These are phyloP conservation scores for Rhabdomys dilectus DNA, from an alignment of 2,113 vertebrate species.

Conservation along the genomic window DNA sequence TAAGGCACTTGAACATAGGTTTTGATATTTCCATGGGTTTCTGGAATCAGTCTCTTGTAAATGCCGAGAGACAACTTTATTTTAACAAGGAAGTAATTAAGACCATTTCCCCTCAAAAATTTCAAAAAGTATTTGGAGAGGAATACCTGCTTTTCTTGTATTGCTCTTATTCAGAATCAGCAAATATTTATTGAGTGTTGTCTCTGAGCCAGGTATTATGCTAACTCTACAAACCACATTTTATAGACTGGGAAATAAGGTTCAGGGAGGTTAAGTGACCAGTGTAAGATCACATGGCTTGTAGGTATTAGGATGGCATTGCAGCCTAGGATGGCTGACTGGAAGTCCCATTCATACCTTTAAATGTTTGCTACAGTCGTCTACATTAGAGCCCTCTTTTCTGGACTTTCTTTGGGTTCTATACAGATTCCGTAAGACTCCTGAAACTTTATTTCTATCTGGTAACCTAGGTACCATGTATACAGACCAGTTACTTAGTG, in stretches of 20 bases:
- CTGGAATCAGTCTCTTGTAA: not conserved
- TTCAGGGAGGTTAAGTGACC: slow-evolving; percentile 38
- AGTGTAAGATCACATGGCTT: slow-evolving; percentile 39
- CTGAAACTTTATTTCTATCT: slow-evolving; percentile 20
- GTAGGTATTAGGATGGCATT: not conserved
- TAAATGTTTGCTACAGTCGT: not conserved
- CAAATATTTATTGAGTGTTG: slow-evolving; percentile 38
- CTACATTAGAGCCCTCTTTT: not conserved
- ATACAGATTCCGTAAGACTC: not conserved
- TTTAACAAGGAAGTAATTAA: slow-evolving; percentile 65
- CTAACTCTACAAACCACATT: not conserved
- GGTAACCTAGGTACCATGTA: slow-evolving; percentile 15
- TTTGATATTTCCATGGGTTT: not conserved
- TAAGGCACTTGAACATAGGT: not conserved
- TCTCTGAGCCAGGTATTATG: slow-evolving; percentile 2
- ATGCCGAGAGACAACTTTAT: not conserved
- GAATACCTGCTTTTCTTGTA: slow-evolving; percentile 54
- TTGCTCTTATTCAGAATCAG: slow-evolving; percentile 33
- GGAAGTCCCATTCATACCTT: slow-evolving; percentile 51
- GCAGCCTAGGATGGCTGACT: slow-evolving; percentile 18
- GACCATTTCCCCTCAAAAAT: slow-evolving; percentile 25
- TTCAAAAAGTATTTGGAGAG: slow-evolving; percentile 25
- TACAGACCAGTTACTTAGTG: slow-evolving; percentile 36
- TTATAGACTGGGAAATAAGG: slow-evolving; percentile 41
- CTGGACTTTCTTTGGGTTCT: not conserved